Conservation (phyloP, 2,113 vertebrate genomes). For the Rhodinocichla rosea region DNA sequence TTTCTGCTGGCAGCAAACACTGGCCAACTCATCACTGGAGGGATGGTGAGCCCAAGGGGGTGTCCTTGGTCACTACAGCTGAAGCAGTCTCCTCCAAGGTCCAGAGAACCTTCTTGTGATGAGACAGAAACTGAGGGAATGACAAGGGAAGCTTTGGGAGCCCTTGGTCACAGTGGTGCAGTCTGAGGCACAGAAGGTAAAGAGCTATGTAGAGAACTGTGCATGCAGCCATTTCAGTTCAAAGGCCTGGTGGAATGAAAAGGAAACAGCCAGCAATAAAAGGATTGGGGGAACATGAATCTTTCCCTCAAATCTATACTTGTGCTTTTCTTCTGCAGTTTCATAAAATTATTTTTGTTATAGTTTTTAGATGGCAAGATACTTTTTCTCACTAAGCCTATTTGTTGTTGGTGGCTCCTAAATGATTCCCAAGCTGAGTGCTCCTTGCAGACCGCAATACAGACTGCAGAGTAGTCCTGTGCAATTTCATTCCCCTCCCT, state of each 20-base stretch:
- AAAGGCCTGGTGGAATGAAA: neutral
- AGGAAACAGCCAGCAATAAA: neutral
- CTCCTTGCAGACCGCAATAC: neutral
- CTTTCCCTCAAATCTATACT: neutral
- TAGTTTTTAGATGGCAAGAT: neutral
- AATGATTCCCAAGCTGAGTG: neutral
- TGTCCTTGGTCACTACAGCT: too few relatives aligned
- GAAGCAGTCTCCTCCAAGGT: neutral
- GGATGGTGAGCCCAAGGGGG: fast-evolving
- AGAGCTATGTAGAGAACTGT: neutral
- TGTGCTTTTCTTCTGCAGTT: neutral
- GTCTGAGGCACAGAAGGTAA: neutral
- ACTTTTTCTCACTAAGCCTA: neutral
- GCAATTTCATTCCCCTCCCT: neutral
- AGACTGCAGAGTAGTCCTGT: neutral
- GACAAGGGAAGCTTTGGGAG: neutral
- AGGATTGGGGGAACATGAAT: neutral
- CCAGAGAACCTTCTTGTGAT: neutral
- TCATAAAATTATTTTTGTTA: neutral
- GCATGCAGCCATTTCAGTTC: neutral
- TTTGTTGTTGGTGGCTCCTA: neutral
- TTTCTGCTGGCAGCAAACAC: neutral
- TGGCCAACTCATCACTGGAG: fast-evolving
- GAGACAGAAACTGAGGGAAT: neutral
- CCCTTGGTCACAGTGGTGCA: too few relatives aligned